Evolutionary conservation across 2,113 vertebrate species (phyloP).

Genomic region (Pantherophis guttatus): DNA sequence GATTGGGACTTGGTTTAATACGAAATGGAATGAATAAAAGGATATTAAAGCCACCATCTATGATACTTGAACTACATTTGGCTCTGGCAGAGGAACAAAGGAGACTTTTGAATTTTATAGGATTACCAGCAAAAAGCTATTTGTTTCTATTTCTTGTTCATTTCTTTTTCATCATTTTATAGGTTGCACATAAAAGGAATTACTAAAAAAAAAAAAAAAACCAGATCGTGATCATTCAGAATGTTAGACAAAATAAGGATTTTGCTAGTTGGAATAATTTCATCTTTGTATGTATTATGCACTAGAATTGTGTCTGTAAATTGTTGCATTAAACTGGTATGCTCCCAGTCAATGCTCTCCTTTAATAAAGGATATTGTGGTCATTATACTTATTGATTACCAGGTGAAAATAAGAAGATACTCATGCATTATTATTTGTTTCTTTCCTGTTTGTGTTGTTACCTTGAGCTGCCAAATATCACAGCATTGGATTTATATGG

Average conservation of each 20-base stretch:
- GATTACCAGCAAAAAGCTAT: neutral
- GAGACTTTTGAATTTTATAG: neutral
- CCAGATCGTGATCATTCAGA: neutral
- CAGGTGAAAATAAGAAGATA: neutral
- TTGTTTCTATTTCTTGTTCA: neutral
- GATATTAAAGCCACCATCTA: neutral
- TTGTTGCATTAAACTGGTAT: neutral
- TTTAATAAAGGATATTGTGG: neutral
- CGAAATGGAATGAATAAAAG: neutral
- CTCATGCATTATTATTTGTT: neutral
- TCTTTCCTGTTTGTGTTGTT: neutral
- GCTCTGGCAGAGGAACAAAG: neutral
- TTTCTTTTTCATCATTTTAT: neutral
- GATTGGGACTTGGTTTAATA: neutral
- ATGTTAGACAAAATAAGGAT: neutral
- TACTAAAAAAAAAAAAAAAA: neutral
- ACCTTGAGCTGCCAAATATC: neutral
- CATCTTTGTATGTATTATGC: neutral
- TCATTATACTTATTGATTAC: neutral
- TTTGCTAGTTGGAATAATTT: conserved; percentile 2
- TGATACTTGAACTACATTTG: neutral
- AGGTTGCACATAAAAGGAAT: neutral
- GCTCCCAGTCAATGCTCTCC: neutral
- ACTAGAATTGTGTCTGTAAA: neutral
- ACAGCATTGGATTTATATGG: neutral